Evolutionary conservation across 1,140 invertebrate species (phyloP).

Genomic region (Brachionus plicatilis): DNA sequence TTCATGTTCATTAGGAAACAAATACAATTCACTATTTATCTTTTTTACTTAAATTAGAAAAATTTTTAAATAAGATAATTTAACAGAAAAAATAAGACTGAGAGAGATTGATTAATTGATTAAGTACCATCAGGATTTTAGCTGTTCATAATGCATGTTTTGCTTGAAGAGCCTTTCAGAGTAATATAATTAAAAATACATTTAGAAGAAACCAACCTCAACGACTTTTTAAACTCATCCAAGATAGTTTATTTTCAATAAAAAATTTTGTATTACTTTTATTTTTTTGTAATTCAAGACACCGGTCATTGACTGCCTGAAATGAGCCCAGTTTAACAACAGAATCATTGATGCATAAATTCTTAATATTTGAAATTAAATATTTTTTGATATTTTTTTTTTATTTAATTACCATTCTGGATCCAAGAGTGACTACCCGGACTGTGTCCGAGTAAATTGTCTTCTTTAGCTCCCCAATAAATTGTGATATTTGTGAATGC

Average conservation of each 20-base stretch:
- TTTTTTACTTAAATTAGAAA: too few species aligned
- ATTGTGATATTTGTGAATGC: constrained; percentile 90
- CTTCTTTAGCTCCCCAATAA: constrained; percentile 80
- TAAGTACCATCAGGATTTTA: too few species aligned
- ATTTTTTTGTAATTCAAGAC: constrained; percentile 77
- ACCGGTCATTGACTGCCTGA: constrained; percentile 85
- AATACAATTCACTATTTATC: too few species aligned
- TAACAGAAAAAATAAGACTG: too few species aligned
- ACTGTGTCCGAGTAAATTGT: constrained; percentile 69
- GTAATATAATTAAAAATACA: not conserved
- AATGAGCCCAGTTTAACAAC: constrained; percentile 71
- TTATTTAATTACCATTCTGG: constrained; percentile 59
- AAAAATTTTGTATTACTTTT: constrained; percentile 51
- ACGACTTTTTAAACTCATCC: too few species aligned
- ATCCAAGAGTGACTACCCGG: constrained; percentile 78
- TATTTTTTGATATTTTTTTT: not conserved
- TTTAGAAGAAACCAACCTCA: not conserved
- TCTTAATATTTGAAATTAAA: constrained; percentile 58
- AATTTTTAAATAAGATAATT: too few species aligned
- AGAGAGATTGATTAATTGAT: too few species aligned
- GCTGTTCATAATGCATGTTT: too few species aligned
- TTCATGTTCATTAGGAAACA: too few species aligned
- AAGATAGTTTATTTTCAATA: too few species aligned
- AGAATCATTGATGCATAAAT: constrained; percentile 79
- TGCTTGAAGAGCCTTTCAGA: too few species aligned